phyloP scores from a whole-genome alignment of 2,113 vertebrate genomes.

The Pomatostomus ruficeps region DNA sequence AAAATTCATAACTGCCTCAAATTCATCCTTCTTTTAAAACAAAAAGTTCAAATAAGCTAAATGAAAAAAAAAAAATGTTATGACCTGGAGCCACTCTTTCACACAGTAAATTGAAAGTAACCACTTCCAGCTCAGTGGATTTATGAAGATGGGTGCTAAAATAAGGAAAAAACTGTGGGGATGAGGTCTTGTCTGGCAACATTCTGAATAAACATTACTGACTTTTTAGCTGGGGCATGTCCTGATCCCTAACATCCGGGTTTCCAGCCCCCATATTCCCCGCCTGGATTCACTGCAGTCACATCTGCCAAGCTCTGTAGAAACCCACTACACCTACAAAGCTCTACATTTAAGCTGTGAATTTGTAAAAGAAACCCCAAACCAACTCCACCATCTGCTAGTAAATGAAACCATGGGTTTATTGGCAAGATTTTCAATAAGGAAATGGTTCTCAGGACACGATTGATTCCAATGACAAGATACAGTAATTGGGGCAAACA shows the following conservation, averaged over 20 bases:
- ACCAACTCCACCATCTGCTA: background rate
- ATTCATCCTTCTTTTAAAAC: slow-evolving; percentile 21
- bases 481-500: background rate
- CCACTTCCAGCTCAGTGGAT: background rate
- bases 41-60: background rate
- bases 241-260: background rate
- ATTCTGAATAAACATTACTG: background rate
- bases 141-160: background rate
- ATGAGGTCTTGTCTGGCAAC: background rate
- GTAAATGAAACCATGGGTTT: background rate
- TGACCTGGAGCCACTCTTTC: background rate
- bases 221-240: background rate
- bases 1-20: background rate
- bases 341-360: background rate
- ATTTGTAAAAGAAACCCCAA: background rate
- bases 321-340: background rate
- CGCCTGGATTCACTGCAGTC: background rate
- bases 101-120: background rate
- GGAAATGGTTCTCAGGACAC: background rate
- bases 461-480: background rate
- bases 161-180: background rate
- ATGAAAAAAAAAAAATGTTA: background rate
- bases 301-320: background rate
- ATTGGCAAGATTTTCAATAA: background rate
- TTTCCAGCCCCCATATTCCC: background rate